Evolutionary conservation across 2,888 invertebrate species (phyloP), one percentile per base, ranked within the genome.

Genomic region (Glaucopsyche alexis): DNA sequence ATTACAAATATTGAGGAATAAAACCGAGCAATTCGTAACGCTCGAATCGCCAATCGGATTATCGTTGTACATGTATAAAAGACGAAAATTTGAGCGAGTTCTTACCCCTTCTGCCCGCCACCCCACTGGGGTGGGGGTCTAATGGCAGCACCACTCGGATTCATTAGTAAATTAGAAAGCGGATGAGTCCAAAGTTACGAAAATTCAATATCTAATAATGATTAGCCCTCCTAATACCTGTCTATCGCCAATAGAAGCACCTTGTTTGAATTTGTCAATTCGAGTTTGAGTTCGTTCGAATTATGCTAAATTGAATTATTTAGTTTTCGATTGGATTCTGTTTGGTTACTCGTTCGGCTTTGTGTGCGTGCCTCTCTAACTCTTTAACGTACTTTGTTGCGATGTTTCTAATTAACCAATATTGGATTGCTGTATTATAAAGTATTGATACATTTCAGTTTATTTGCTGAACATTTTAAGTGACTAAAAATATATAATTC

Each of bases 201-300:
- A 93, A 93, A 93, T 93, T 92, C 93, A 91, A 93, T 93, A 93
- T 93, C 91, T 92, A 92, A 92, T 93, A 93, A 93, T 93, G 92
- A 93, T 93, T 91, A 87, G 86, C 82, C 79, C 81, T 81, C 78
- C 85, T 85, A 84, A 85, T 89, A 90, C 90, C 90, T 90, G 89
- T 85, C 87, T 89, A 89, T 90, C 80, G 84, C 79, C 84, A 82
- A 86, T 82, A 80, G 77, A 79, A 81, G 80, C 80, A 79, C 77
- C 81, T 82, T 84, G 82, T 85, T 88, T 84, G 85, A 87, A 89
- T 89, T 90, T 87, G 89, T 90, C 91, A 90, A 91, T 91, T 84
- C 85, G 83, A 89, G 85, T 91, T 88, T 87, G 88, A 83, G 81
- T 83, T 82, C 80, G 81, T 80, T 80, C 78, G 80, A 82, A 83